Base-by-base conservation (phyloP, 1,140 invertebrate species). In the Bicyclus anynana region DNA sequence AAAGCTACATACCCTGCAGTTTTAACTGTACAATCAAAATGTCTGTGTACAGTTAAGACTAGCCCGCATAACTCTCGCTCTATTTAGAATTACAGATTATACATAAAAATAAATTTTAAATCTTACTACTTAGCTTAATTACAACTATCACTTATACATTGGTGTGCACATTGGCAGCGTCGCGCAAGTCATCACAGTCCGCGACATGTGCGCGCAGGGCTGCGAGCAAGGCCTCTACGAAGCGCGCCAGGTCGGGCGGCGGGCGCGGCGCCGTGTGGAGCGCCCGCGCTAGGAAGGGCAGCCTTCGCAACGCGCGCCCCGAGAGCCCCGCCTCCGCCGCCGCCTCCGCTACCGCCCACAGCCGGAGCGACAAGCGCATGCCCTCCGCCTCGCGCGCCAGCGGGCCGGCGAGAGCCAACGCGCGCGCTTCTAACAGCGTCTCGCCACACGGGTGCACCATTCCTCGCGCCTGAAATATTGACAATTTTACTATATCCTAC, bases 281-380 rank as follows among this genome's bases (percentile, higher is more conserved):
- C 16, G 94, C 93, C 66, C 94, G 91, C 9, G 96, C 94, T 52
- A 98, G 84, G 76, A 98, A 96, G 5, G 97, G 97, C 62, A 98
- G 90, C 85, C 98, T 98, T 33, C 96, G 90, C 52, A 98, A 89
- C 3, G 93, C 92, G 56, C 97, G 91, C 7, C 96, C 97, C 89
- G 97, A 98, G 6, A 98, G 69, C 9, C 94, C 94, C 29, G 89
- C 74, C 80, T 95, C 95, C 64, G 90, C 85, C 40, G 89, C 81
- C 40, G 87, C 89, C 35, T 91, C 77, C 65, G 91, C 67, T 33
- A 29, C 63, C 14, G 51, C 57, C 38, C 63, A 59, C 53, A 69
- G 62, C 21, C 79, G 62, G n/a, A 80, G 57, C 27, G 73, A 74
- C 18, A 76, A 82, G 5, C 78, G 62, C 33, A 67, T 62, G 37